phyloP scores from a whole-genome alignment of 2,888 invertebrate species.

The Cheilosia vernalis region DNA sequence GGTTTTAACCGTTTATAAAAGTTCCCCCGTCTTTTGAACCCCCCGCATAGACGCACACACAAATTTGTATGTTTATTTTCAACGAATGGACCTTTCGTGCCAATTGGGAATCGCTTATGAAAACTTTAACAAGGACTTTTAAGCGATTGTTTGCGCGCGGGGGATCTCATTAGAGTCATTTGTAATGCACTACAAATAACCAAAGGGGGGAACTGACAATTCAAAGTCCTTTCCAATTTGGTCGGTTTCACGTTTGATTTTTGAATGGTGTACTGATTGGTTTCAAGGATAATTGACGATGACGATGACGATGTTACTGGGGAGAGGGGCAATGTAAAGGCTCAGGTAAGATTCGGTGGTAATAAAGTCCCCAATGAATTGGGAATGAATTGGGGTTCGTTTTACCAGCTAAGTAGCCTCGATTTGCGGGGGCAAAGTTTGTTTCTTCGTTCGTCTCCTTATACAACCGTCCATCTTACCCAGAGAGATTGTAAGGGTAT shows the following conservation, averaged over 20 bases:
- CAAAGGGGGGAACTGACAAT: slow-evolving; percentile 1
- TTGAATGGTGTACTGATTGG: slow-evolving; percentile 68
- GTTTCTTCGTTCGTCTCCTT: too few species aligned
- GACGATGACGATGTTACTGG: neutral
- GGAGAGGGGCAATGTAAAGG: neutral
- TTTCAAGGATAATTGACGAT: slow-evolving; percentile 66
- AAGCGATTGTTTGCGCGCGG: slow-evolving; percentile 20
- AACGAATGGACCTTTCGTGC: slow-evolving; percentile 20
- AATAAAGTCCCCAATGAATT: slow-evolving; percentile 6
- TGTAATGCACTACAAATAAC: slow-evolving; percentile 43
- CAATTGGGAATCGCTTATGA: slow-evolving; percentile 57
- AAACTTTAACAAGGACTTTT: slow-evolving; percentile 47
- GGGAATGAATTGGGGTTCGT: slow-evolving; percentile 19
- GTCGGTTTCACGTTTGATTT: slow-evolving; percentile 54
- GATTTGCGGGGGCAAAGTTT: slow-evolving; percentile 1
- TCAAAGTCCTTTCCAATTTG: slow-evolving; percentile 50
- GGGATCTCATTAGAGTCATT: slow-evolving; percentile 48
- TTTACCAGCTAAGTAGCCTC: neutral
- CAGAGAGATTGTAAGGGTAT: too few species aligned
- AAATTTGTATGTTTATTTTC: neutral
- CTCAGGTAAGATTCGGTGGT: slow-evolving; percentile 10
- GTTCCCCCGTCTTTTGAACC: slow-evolving; percentile 3
- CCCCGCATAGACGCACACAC: neutral
- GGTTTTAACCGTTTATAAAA: slow-evolving; percentile 78
- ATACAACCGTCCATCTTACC: too few species aligned